These are phyloP conservation scores for Pristionchus arcanus DNA, from an alignment of 2,888 invertebrate species.

Conservation along the genomic window DNA sequence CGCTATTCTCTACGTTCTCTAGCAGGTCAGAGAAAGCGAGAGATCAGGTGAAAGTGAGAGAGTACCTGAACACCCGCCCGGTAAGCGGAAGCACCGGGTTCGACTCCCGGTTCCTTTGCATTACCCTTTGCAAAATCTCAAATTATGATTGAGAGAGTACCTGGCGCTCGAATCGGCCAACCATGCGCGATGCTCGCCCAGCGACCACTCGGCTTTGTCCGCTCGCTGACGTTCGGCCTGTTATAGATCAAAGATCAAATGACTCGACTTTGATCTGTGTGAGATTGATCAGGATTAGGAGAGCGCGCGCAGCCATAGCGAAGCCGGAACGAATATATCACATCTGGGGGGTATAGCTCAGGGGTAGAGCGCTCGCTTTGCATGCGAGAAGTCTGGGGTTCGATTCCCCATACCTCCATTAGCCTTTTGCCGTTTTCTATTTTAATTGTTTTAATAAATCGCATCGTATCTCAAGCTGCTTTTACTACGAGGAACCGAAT, in stretches of 20 bases:
- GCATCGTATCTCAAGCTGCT: too few species aligned
- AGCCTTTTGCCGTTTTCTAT: neutral
- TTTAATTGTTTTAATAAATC: neutral
- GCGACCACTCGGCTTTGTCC: slow-evolving; percentile 49
- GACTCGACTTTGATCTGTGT: neutral
- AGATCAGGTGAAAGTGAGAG: too few species aligned
- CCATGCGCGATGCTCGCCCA: slow-evolving; percentile 47
- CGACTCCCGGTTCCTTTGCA: too few species aligned
- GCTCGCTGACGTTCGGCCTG: slow-evolving; percentile 27
- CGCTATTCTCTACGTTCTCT: too few species aligned
- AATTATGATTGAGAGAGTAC: neutral
- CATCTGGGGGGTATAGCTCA: slow-evolving; percentile 68
- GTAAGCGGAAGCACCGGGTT: too few species aligned
- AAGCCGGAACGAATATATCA: neutral
- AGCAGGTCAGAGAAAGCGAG: too few species aligned
- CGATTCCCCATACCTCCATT: slow-evolving; percentile 74
- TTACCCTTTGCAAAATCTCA: too few species aligned
- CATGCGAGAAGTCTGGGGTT: slow-evolving; percentile 77
- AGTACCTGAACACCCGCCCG: too few species aligned
- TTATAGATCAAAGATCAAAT: slow-evolving; percentile 14
- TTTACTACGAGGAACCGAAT: too few species aligned
- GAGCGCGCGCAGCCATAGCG: neutral
- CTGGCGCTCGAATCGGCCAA: neutral
- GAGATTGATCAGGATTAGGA: neutral
- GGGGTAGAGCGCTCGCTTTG: slow-evolving; percentile 75